A percentile compares a stretch with the other conserved stretches of the same genome.
These are phyloP conservation scores for Diarsia dahlii DNA, from an alignment of 2,888 invertebrate genomes.

Conservation along the genomic window DNA sequence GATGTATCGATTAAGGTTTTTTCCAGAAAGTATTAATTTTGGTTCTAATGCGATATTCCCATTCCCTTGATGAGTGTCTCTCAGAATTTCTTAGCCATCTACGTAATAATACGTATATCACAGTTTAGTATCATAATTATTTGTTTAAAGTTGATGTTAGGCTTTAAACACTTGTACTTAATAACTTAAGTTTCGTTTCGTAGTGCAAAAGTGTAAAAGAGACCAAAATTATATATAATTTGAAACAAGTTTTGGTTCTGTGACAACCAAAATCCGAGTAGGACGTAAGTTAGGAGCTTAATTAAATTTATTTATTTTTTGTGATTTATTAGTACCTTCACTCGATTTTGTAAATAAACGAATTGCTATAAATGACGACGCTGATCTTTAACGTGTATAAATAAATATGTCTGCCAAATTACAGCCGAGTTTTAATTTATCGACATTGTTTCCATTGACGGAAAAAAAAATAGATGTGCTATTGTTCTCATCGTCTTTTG, in stretches of 20 bases:
- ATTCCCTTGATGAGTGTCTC: constrained; percentile 51
- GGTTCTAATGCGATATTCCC: constrained; percentile 47
- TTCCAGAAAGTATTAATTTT: constrained; percentile 47
- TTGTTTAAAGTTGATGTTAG: constrained; percentile 83
- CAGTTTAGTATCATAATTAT: constrained; percentile 76
- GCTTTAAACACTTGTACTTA: constrained; percentile 81
- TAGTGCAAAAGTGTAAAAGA: constrained; percentile 75
- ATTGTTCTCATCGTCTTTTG: constrained; percentile 72
- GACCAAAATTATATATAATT: constrained; percentile 81
- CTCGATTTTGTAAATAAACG: constrained; percentile 88
- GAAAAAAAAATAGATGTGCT: constrained; percentile 65
- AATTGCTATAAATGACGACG: constrained; percentile 88
- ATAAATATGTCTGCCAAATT: constrained; percentile 91
- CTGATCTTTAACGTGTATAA: constrained; percentile 89
- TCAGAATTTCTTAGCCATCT: constrained; percentile 59
- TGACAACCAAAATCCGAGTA: constrained; percentile 86
- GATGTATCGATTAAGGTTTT: constrained; percentile 62
- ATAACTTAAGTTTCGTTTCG: constrained; percentile 77
- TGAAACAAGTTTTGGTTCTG: constrained; percentile 78
- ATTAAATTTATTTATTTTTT: constrained; percentile 87
- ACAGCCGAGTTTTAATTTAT: constrained; percentile 78
- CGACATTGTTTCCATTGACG: constrained; percentile 32
- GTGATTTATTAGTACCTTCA: constrained; percentile 88
- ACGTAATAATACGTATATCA: constrained; percentile 62
- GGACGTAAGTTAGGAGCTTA: constrained; percentile 82